These are phyloP conservation scores for Hippocampus guttulatus DNA, from an alignment of 2,113 vertebrate genomes.

Conservation along the genomic window DNA sequence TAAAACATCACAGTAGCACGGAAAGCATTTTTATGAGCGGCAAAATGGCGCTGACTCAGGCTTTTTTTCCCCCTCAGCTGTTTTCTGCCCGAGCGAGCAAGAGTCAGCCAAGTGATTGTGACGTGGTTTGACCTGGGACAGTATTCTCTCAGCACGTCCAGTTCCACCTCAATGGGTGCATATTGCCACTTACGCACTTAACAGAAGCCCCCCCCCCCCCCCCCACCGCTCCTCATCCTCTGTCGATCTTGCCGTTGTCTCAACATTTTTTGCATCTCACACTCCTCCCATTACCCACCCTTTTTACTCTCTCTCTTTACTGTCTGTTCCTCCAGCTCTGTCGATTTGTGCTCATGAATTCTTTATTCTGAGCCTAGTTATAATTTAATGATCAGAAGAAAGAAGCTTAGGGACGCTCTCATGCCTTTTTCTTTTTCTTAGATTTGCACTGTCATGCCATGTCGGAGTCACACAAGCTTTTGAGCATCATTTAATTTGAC, in stretches of 20 bases:
- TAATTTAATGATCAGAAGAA: slow-evolving; percentile 68
- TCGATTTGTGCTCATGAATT: slow-evolving; percentile 70
- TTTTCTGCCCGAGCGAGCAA: slow-evolving; percentile 59
- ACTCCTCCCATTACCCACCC: slow-evolving; percentile 52
- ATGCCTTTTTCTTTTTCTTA: slow-evolving; percentile 36
- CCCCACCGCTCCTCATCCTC: slow-evolving; percentile 15
- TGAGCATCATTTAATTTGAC: slow-evolving; percentile 18
- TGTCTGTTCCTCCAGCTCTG: slow-evolving; percentile 49
- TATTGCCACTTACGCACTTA: slow-evolving; percentile 71
- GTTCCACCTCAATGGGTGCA: slow-evolving; percentile 72
- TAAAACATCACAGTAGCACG: slow-evolving; percentile 3
- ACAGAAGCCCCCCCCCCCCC: slow-evolving; percentile 44
- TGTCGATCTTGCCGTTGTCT: slow-evolving; percentile 45
- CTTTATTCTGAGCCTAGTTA: slow-evolving; percentile 41
- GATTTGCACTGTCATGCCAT: slow-evolving; percentile 40
- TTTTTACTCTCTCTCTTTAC: slow-evolving; percentile 50
- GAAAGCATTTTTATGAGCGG: slow-evolving; percentile 12
- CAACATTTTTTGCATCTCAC: slow-evolving; percentile 44
- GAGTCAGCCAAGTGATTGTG: slow-evolving; percentile 66
- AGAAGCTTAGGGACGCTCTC: slow-evolving; percentile 35
- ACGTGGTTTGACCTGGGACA: slow-evolving; percentile 64
- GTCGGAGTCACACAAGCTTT: slow-evolving; percentile 25
- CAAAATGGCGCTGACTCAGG: slow-evolving; percentile 57
- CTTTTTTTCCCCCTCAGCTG: slow-evolving; percentile 38
- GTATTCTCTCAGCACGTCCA: slow-evolving; percentile 63